These are phyloP conservation scores for Otocyon megalotis DNA, from an alignment of 2,113 vertebrate genomes.

Conservation along the genomic window DNA sequence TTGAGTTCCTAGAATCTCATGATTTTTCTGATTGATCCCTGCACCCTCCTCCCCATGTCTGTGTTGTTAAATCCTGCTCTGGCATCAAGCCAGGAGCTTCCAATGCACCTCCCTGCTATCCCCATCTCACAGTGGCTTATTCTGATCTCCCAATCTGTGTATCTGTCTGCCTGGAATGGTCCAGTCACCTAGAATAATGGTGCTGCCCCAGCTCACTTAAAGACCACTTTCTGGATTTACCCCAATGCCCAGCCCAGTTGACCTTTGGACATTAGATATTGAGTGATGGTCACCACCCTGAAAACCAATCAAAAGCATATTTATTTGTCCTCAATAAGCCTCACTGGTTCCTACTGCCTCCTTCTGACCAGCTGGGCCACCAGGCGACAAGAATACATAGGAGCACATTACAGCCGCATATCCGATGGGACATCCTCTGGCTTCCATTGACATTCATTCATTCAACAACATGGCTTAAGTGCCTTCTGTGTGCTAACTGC, in stretches of 20 bases:
- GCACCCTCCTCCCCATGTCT: accelerated
- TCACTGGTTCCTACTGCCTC: neutral
- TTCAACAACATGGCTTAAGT: neutral
- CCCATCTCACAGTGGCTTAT: neutral
- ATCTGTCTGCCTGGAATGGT: neutral
- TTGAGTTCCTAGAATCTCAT: neutral
- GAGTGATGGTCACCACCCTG: neutral
- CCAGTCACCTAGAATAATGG: neutral
- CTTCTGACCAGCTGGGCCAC: neutral
- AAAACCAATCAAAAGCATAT: neutral
- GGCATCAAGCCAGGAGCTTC: neutral
- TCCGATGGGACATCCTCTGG: neutral
- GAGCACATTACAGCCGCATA: neutral
- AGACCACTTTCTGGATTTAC: neutral
- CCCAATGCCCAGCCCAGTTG: neutral
- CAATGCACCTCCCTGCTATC: neutral
- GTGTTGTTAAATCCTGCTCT: neutral
- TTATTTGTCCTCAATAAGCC: neutral
- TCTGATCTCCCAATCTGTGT: neutral
- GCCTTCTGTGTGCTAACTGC: accelerated
- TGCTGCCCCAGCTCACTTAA: neutral
- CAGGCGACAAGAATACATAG: neutral
- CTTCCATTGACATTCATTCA: neutral
- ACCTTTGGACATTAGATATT: neutral
- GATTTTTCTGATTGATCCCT: neutral